Percentiles rank a stretch among this genome's conserved stretches.
These are phyloP conservation scores for Damaliscus lunatus DNA, from an alignment of 2,113 vertebrate genomes.

Conservation along the genomic window DNA sequence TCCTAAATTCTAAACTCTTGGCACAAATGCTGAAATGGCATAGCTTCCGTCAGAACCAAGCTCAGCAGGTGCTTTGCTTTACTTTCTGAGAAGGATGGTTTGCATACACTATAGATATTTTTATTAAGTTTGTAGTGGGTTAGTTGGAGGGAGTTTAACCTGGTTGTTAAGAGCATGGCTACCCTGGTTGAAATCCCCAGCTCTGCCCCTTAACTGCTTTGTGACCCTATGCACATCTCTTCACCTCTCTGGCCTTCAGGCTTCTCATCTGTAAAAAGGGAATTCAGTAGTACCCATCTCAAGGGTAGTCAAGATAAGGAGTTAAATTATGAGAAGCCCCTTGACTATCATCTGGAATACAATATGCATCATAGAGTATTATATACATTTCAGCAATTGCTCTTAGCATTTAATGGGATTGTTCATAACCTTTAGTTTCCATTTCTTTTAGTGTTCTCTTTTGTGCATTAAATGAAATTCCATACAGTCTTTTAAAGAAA, in stretches of 20 bases:
- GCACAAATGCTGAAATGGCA: neutral
- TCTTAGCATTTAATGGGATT: neutral
- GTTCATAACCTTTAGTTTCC: neutral
- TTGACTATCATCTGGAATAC: neutral
- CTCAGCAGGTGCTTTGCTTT: neutral
- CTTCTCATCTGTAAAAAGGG: neutral
- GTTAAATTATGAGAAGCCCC: neutral
- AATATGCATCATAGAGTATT: neutral
- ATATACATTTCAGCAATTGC: neutral
- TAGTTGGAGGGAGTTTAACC: neutral
- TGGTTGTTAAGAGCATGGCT: neutral
- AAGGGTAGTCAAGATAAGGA: neutral
- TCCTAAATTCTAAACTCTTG: neutral
- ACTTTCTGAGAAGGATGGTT: neutral
- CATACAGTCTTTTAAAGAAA: neutral
- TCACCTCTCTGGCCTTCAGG: neutral
- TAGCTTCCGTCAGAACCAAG: neutral
- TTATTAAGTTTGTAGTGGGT: neutral
- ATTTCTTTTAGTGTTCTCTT: neutral
- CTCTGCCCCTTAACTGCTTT: neutral
- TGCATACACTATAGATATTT: neutral
- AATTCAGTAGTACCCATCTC: neutral
- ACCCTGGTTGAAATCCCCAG: neutral
- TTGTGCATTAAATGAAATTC: neutral
- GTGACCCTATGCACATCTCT: neutral